A percentile compares a stretch with the other conserved stretches of the same genome.
Evolutionary conservation across 2,113 vertebrate species (phyloP).

Genomic region (Malurus elegans): DNA sequence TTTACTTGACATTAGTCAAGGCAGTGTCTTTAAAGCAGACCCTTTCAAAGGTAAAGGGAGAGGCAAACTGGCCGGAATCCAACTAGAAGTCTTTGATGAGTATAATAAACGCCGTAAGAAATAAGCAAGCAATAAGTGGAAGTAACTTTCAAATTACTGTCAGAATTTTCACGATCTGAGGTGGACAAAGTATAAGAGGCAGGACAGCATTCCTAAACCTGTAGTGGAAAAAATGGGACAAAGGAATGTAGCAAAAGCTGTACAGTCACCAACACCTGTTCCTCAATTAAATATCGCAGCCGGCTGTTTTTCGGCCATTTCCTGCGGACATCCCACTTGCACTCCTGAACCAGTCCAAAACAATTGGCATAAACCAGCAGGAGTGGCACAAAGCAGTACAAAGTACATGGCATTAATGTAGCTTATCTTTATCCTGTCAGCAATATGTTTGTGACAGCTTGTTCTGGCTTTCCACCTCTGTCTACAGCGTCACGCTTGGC

Average conservation of each 20-base stretch:
- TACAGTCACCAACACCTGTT: neutral
- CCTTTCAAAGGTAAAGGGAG: neutral
- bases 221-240: neutral
- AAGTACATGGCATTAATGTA: neutral
- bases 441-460: neutral
- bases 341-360: neutral
- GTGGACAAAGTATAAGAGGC: neutral
- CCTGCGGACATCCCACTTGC: neutral
- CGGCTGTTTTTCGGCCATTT: fast-evolving
- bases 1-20: neutral
- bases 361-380: neutral
- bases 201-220: neutral
- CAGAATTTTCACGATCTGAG: neutral
- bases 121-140: neutral
- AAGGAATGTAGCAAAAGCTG: neutral
- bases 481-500: neutral
- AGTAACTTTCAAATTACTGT: neutral
- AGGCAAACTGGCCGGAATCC: neutral
- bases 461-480: neutral
- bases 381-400: slow-evolving; percentile 20
- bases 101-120: neutral
- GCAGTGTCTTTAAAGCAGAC: neutral
- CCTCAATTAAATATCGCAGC: neutral
- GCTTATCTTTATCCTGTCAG: slow-evolving; percentile 31
- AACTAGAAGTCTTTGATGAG: neutral